These are phyloP conservation scores for Cnemophilus loriae DNA, from an alignment of 2,113 vertebrate species.

Conservation along the genomic window DNA sequence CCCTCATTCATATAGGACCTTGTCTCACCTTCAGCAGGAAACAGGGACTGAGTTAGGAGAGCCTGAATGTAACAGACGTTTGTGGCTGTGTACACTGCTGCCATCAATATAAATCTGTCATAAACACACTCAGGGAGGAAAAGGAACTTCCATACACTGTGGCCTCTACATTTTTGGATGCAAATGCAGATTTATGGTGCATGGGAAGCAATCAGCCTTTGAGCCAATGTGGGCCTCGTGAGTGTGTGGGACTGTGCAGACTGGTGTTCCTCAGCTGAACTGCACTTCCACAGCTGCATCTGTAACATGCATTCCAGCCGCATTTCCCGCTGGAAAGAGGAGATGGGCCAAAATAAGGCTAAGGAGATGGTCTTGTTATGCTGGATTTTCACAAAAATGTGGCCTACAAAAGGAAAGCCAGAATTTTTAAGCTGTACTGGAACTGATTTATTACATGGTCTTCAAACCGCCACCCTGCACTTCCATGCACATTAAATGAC, in stretches of 20 bases:
- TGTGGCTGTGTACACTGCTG: slow-evolving; percentile 57
- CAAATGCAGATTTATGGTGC: slow-evolving; percentile 63
- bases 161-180: slow-evolving; percentile 60
- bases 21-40: slow-evolving; percentile 78
- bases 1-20: slow-evolving; percentile 65
- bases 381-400: slow-evolving; percentile 34
- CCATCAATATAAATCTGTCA: slow-evolving; percentile 79
- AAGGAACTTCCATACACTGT: slow-evolving; percentile 65
- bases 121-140: slow-evolving; percentile 69
- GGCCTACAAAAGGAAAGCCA: background rate
- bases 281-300: slow-evolving; percentile 12
- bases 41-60: slow-evolving; percentile 63
- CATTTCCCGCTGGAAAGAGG: background rate
- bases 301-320: no score
- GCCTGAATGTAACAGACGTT: slow-evolving; percentile 70
- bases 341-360: slow-evolving; percentile 36
- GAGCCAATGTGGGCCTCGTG: background rate
- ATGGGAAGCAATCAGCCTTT: slow-evolving; percentile 54
- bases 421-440: background rate
- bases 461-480: background rate
- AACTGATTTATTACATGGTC: background rate
- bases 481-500: background rate
- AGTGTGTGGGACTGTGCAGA: background rate
- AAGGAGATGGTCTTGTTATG: background rate
- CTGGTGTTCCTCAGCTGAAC: background rate